Conservation (phyloP, 2,797 vertebrate species). For the Chelonia mydas region DNA sequence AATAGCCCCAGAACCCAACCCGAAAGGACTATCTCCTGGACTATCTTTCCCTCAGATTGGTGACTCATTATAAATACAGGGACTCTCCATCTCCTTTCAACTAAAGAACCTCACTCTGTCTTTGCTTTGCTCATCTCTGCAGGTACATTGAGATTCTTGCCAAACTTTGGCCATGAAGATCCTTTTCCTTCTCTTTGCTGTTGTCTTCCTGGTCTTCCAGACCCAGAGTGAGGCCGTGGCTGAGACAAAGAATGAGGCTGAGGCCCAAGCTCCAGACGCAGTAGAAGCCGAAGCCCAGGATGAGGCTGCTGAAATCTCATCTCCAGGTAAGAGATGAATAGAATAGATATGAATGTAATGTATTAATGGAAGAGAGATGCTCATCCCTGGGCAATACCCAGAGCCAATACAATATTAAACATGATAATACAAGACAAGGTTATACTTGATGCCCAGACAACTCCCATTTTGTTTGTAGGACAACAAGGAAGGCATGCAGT, state of each 20-base stretch:
- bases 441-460: background rate
- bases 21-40: too few species aligned
- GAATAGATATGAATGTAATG: background rate
- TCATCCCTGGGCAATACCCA: background rate
- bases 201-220: too few species aligned
- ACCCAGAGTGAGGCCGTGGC: too few species aligned
- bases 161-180: too few species aligned
- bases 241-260: background rate
- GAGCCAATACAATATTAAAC: background rate
- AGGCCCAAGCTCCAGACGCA: background rate
- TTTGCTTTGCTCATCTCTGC: too few species aligned
- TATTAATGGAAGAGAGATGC: background rate
- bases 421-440: background rate
- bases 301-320: background rate
- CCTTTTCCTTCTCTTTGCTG: too few species aligned
- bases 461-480: background rate
- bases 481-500: background rate
- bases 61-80: too few species aligned
- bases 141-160: too few species aligned
- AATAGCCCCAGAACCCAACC: background rate
- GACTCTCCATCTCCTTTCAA: too few species aligned
- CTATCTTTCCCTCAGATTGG: too few species aligned
- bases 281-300: background rate
- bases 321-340: background rate
- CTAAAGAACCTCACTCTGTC: too few species aligned